Base-by-base conservation (phyloP, 2,888 invertebrate genomes). In the Nasonia oneida region DNA sequence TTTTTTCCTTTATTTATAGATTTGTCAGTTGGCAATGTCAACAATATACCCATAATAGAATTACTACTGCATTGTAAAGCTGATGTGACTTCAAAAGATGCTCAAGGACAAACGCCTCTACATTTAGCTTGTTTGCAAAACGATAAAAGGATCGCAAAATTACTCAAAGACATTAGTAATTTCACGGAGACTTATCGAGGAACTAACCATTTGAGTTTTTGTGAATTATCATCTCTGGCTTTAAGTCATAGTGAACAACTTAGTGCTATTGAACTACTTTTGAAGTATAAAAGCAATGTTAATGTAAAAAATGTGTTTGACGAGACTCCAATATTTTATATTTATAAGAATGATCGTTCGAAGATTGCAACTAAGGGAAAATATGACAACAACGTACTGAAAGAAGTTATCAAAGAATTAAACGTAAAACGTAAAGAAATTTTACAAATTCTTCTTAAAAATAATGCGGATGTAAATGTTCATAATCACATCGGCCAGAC, bases 251-350 rank as follows among this genome's bases (percentile, higher is more conserved):
- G 57, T 29, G 33, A 81, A n/a, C 81, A 81, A n/a, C 23, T 15
- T n/a, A 15, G 81, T 75, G 50, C 84, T 70, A 29, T 86, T 23
- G 29, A 87, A 71, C 57, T 85, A n/a, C 85, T 87, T 57, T 64
- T 87, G 29, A 71, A 83, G 10, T 10, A 80, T 75, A 82, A 81
- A 50, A 81, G 83, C 29, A 33, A 85, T 64, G 77, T 87, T n/a
- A 87, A 87, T 83, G 47, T n/a, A 42, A 77, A 73, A 77, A 78
- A 83, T 80, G 57, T 70, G 10, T 77, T 14, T 10, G n/a, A 70
- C 15, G 85, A 87, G 78, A 85, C 87, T n/a, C 76, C 85, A 23
- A 4, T 83, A 64, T 85, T 87, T 76, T 85, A 80, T 76, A 64
- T 85, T 23, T 87, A 47, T 71, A 82, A 80, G 57, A 81, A 47